These are phyloP conservation scores for Emys orbicularis DNA, from an alignment of 2,797 vertebrate species.

Conservation along the genomic window DNA sequence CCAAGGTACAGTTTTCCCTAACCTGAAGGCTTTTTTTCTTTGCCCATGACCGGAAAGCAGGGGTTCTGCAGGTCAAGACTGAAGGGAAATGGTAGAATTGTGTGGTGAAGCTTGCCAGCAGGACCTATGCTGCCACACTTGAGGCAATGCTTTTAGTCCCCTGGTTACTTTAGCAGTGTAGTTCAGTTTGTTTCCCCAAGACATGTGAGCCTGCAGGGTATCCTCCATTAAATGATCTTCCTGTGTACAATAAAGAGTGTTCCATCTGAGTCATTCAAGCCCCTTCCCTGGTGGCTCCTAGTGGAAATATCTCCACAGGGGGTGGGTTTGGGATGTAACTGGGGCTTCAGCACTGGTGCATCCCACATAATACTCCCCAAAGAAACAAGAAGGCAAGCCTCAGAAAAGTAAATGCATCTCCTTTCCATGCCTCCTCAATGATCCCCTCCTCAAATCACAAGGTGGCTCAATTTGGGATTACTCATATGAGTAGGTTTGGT, in stretches of 20 bases:
- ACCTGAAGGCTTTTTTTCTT: not conserved
- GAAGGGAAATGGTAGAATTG: constrained; percentile 9
- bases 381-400: not conserved
- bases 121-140: not conserved
- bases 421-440: not conserved
- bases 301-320: not conserved
- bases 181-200: not conserved
- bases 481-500: not conserved
- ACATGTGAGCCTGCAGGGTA: constrained; percentile 17
- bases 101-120: constrained; percentile 7
- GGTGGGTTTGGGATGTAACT: not conserved
- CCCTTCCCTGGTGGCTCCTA: not conserved
- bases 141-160: constrained; percentile 44
- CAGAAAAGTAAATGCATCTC: not conserved
- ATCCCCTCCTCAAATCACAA: not conserved
- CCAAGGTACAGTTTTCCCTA: constrained; percentile 30
- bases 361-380: not conserved
- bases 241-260: not conserved
- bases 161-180: not conserved
- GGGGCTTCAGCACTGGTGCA: not conserved
- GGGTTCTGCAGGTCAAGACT: constrained; percentile 22
- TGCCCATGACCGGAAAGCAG: not conserved
- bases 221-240: not conserved
- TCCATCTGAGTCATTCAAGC: not conserved
- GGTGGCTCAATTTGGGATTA: not conserved